Conservation (phyloP, 2,888 invertebrate species). For the Spilarctia lutea region DNA sequence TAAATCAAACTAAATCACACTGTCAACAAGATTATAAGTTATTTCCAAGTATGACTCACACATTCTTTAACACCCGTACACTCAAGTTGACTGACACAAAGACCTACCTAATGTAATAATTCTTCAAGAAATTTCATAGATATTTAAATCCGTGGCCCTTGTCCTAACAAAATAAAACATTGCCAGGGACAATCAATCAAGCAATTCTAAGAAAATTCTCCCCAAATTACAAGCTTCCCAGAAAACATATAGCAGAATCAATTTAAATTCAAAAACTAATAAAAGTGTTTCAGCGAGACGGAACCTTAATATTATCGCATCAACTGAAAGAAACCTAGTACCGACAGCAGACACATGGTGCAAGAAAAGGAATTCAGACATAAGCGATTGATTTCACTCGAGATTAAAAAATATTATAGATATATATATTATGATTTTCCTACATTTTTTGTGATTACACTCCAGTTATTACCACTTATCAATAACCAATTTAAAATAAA, state of each 20-base stretch:
- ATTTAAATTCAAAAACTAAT: conserved; percentile 60
- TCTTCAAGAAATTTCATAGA: neutral
- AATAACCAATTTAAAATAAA: too few species aligned
- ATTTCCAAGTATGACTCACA: neutral
- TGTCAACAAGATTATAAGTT: neutral
- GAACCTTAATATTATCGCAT: conserved; percentile 64
- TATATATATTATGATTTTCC: neutral
- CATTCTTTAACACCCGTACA: neutral
- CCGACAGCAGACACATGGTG: conserved; percentile 42
- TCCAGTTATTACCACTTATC: too few species aligned
- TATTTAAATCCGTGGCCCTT: neutral
- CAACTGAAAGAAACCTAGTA: conserved; percentile 58
- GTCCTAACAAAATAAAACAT: neutral
- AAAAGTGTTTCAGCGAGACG: conserved; percentile 55
- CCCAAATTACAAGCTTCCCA: conserved; percentile 31
- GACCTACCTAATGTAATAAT: neutral
- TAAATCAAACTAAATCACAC: neutral
- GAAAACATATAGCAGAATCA: conserved; percentile 52
- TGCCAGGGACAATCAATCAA: conserved; percentile 17
- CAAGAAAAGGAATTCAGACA: neutral
- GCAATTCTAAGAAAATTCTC: conserved; percentile 18
- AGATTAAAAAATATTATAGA: too few species aligned
- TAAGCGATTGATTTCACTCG: neutral
- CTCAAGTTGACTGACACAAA: neutral
- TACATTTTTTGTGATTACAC: too few species aligned